These are phyloP conservation scores for Copidosoma aretas DNA, from an alignment of 2,888 invertebrate species.

Conservation along the genomic window DNA sequence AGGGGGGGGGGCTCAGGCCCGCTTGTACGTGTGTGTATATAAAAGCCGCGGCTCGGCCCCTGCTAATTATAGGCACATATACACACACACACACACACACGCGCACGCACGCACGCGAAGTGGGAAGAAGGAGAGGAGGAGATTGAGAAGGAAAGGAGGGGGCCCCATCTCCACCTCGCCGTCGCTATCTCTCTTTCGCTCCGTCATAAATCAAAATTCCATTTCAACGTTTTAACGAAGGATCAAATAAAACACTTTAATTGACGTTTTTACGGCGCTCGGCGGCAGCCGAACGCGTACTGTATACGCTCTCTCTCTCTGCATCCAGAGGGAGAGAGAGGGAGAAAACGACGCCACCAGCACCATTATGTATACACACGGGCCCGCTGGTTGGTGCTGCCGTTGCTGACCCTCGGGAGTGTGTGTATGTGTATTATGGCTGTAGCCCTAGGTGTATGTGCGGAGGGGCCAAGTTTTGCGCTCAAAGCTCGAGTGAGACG, in stretches of 20 bases:
- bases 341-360: background rate
- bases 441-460: slow-evolving; percentile 47
- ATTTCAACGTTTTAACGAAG: slow-evolving; percentile 64
- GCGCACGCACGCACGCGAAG: slow-evolving; percentile 20
- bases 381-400: no score
- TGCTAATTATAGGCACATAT: slow-evolving; percentile 62
- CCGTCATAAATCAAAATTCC: slow-evolving; percentile 62
- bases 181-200: slow-evolving; percentile 22
- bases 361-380: no score
- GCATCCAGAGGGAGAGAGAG: slow-evolving; percentile 3
- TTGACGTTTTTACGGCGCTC: slow-evolving; percentile 64
- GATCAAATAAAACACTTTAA: slow-evolving; percentile 64
- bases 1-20: no score
- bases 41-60: slow-evolving; percentile 30
- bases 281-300: slow-evolving; percentile 61
- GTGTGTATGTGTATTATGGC: slow-evolving; percentile 52
- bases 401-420: slow-evolving; percentile 1
- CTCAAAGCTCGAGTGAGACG: slow-evolving; percentile 14
- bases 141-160: background rate
- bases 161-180: no score
- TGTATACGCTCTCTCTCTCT: slow-evolving; percentile 52
- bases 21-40: background rate
- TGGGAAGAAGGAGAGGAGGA: no score
- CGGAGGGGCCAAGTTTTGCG: slow-evolving; percentile 23
- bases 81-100: slow-evolving; percentile 52